Percentiles rank a stretch among this genome's conserved stretches.
Evolutionary conservation across 2,797 vertebrate species (phyloP).

Genomic region (Acanthurus leucopareius): DNA sequence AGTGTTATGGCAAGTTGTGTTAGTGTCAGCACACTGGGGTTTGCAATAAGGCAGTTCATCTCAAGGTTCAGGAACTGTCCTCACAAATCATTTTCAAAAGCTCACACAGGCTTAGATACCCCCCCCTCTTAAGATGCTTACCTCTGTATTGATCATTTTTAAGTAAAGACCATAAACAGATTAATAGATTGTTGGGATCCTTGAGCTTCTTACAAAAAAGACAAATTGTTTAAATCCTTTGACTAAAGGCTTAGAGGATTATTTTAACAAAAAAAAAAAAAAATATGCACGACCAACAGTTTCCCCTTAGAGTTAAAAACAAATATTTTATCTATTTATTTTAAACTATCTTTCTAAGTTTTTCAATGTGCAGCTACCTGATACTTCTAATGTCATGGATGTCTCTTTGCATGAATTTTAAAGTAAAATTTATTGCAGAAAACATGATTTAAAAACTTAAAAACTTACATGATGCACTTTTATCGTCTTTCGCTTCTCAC

Average conservation of each 20-base stretch:
- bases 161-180: slow-evolving; percentile 32
- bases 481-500: slow-evolving; percentile 11
- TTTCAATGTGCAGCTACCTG: not conserved
- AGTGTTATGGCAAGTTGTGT: slow-evolving; percentile 71
- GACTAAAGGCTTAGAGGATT: not conserved
- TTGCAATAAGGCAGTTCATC: slow-evolving; percentile 59
- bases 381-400: not conserved
- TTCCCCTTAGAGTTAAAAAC: not conserved
- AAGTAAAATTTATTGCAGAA: not conserved
- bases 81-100: slow-evolving; percentile 52
- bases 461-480: slow-evolving; percentile 10
- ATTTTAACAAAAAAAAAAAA: too few species aligned
- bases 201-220: not conserved
- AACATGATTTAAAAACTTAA: slow-evolving; percentile 11
- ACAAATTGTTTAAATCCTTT: not conserved
- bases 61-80: slow-evolving; percentile 43
- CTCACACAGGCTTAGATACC: slow-evolving; percentile 25
- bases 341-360: not conserved
- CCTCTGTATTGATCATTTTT: slow-evolving; percentile 34
- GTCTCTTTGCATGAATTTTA: not conserved
- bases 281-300: not conserved
- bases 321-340: not conserved
- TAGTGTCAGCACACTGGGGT: slow-evolving; percentile 65
- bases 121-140: slow-evolving; percentile 17
- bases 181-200: slow-evolving; percentile 6